Evolutionary conservation across 2,888 invertebrate species (phyloP).

Genomic region (Heteromyza rotundicornis): DNA sequence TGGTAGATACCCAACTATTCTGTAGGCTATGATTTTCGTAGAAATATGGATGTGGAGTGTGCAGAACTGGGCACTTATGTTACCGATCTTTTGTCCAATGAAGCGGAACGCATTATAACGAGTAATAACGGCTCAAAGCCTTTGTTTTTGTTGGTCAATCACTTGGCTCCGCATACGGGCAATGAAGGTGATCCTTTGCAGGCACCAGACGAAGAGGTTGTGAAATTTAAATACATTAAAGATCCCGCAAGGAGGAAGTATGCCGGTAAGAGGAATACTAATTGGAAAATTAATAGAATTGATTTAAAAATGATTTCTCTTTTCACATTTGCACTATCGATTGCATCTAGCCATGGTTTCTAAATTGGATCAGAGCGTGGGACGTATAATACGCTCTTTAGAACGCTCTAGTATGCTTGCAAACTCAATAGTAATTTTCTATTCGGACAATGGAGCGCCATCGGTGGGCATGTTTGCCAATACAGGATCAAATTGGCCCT

Average conservation of each 20-base stretch:
- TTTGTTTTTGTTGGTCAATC: constrained; percentile 79
- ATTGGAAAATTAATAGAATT: too few species aligned
- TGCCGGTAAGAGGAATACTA: constrained; percentile 67
- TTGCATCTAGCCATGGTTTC: constrained; percentile 77
- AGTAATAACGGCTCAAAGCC: constrained; percentile 66
- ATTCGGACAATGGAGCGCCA: constrained; percentile 88
- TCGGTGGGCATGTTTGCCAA: constrained; percentile 75
- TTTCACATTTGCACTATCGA: too few species aligned
- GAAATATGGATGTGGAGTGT: constrained; percentile 66
- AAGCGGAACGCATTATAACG: constrained; percentile 70
- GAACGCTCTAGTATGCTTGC: constrained; percentile 72
- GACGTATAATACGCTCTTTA: constrained; percentile 75
- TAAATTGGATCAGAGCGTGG: constrained; percentile 84
- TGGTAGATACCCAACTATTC: constrained; percentile 25
- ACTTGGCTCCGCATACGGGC: constrained; percentile 80
- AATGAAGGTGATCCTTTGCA: constrained; percentile 73
- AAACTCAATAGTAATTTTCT: constrained; percentile 83
- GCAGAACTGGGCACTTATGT: constrained; percentile 68
- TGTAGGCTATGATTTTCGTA: constrained; percentile 65
- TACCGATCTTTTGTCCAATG: constrained; percentile 73
- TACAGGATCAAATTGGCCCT: constrained; percentile 80
- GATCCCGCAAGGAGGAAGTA: constrained; percentile 72
- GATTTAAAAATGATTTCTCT: too few species aligned
- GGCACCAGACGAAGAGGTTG: constrained; percentile 74
- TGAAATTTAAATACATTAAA: constrained; percentile 71